Evolutionary conservation across 2,888 invertebrate species (phyloP).

Genomic region (Spilosoma lubricipeda): DNA sequence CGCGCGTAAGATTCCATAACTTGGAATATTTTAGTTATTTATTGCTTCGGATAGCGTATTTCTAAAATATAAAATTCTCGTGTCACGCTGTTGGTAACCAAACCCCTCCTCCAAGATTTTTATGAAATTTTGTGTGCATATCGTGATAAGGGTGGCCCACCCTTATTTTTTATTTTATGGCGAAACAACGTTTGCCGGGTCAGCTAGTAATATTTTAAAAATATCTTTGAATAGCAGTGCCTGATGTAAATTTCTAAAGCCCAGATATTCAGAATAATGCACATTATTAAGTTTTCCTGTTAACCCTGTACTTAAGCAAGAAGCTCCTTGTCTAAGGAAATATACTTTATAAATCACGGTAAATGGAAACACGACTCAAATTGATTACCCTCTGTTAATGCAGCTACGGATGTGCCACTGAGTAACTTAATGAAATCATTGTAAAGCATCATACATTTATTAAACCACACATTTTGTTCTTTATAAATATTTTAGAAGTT

Average conservation of each 20-base stretch:
- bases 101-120: no score
- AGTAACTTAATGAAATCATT: conserved; percentile 31
- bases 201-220: not conserved
- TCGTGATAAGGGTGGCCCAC: no score
- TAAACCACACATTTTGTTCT: not conserved
- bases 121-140: no score
- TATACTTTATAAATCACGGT: conserved; percentile 26
- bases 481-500: not conserved
- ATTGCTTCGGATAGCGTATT: not conserved
- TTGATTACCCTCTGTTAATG: conserved; percentile 44
- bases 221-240: no score
- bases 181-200: no score
- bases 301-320: not conserved
- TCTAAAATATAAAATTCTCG: no score
- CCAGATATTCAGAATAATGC: not conserved
- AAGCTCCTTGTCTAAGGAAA: not conserved
- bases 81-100: no score
- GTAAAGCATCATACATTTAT: not conserved
- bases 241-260: not conserved
- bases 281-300: not conserved
- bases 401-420: conserved; percentile 34
- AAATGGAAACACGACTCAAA: conserved; percentile 37
- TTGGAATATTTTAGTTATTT: not conserved
- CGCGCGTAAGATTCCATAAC: not conserved
- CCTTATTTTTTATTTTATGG: no score